Percentiles rank a stretch among this genome's conserved stretches.
Conservation (phyloP, 2,797 vertebrate species). For the Alcedo atthis region DNA sequence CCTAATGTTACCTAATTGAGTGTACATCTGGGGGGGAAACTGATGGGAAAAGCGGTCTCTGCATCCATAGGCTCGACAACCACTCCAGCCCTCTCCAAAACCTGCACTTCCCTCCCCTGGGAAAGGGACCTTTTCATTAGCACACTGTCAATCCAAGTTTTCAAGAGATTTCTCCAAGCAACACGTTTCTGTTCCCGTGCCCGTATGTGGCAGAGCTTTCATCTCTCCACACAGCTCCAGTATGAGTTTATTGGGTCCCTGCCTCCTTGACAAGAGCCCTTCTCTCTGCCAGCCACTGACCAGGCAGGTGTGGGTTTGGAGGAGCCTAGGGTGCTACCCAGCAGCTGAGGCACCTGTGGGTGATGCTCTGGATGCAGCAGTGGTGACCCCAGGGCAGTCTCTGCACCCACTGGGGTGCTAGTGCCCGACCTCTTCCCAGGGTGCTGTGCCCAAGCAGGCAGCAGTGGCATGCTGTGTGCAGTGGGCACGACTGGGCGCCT, state of each 20-base stretch:
- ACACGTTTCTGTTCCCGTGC: accelerated
- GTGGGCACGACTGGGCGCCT: neutral
- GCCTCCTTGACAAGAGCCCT: accelerated
- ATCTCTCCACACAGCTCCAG: neutral
- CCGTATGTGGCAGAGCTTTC: neutral
- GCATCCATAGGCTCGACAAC: accelerated
- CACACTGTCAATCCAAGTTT: accelerated
- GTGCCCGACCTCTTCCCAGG: accelerated
- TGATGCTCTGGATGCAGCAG: neutral
- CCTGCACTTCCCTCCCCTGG: too few relatives aligned
- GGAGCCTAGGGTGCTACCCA: neutral
- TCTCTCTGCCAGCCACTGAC: accelerated
- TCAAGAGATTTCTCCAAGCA: neutral
- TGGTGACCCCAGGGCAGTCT: accelerated
- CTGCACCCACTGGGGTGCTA: neutral
- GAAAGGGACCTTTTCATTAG: accelerated
- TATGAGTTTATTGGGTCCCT: accelerated
- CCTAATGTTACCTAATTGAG: neutral
- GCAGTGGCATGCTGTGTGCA: neutral
- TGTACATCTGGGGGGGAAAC: neutral
- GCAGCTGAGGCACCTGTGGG: accelerated
- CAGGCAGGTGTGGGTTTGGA: accelerated
- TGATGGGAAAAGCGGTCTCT: accelerated
- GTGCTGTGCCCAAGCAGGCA: neutral
- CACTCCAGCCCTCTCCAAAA: neutral